Base-by-base conservation (phyloP, 2,888 invertebrate genomes). In the Parnassius orleans region DNA sequence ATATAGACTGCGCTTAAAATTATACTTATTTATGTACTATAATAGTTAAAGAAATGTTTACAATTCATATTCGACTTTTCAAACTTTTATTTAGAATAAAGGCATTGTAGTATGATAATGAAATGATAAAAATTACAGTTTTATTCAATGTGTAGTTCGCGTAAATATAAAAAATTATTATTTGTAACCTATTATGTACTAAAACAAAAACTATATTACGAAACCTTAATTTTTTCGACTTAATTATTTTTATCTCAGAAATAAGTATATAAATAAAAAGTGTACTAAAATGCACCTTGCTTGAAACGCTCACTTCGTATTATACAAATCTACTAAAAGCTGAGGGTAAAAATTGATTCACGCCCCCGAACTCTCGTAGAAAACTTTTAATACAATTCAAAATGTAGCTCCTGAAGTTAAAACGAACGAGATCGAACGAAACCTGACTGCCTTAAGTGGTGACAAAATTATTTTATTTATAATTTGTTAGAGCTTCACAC, bases 381-480 rank as follows among this genome's bases (percentile, higher is more conserved):
- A 83, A 86, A 87, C 84, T 87, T 86, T 83, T 83, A 84, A 84
- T 78, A 76, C 79, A 79, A 84, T 86, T 83, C 73, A 76, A 66
- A 80, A 84, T 86, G 82, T 83, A 84, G 82, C 83, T 76, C 72
- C 65, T 71, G 75, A 78, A 81, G 76, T 80, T 79, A 78, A 81
- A 83, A 75, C 71, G 71, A 71, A 75, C 76, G 71, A 79, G 80
- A 79, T 82, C 78, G 80, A 83, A 80, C 72, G 70, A 74, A 76
- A 69, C 76, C 73, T 75, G 74, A 44, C 46, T 56, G 51, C 33
- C 71, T 72, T 72, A 74, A 73, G 74, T 78, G 80, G 78, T 83
- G 80, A 82, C 77, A 76, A 78, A 82, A 81, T 79, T 74, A 80
- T 83, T 82, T 84, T 85, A 84, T 86, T 85, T 86, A 84, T 79